phyloP scores from a whole-genome alignment of 64 coral and sea anemone species.

The Dendronephthya gigantea region DNA sequence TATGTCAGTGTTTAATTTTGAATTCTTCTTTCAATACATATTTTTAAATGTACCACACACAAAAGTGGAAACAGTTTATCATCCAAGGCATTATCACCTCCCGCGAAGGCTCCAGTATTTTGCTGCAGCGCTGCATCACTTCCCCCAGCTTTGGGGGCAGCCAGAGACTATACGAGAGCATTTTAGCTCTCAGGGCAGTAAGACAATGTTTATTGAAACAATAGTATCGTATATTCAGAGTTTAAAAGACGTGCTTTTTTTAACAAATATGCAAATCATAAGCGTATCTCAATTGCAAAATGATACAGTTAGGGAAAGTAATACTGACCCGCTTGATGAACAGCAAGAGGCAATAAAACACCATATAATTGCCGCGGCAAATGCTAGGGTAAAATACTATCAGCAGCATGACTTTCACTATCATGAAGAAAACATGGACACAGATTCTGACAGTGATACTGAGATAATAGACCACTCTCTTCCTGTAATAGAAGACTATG shows the following conservation, averaged over 20 bases:
- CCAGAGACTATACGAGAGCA: neutral
- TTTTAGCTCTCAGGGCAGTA: neutral
- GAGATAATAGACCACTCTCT: neutral
- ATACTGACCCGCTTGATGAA: neutral
- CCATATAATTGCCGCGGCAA: neutral
- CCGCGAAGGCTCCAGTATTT: constrained; percentile 15
- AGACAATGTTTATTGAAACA: neutral
- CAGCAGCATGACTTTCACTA: neutral
- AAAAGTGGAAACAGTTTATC: neutral
- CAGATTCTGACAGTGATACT: no score
- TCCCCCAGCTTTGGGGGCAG: constrained; percentile 8
- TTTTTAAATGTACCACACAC: neutral
- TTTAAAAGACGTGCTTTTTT: neutral
- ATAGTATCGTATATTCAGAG: neutral
- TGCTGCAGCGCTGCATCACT: neutral
- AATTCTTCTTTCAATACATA: constrained; percentile 27
- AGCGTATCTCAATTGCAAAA: neutral
- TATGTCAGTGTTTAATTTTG: constrained; percentile 17
- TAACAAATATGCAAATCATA: neutral
- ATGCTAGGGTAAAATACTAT: neutral
- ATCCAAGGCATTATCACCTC: neutral
- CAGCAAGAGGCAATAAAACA: neutral
- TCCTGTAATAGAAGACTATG: no score
- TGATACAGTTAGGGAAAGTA: neutral
- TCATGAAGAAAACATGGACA: neutral